Percentiles rank a stretch among this genome's conserved stretches.
Evolutionary conservation across 2,797 vertebrate species (phyloP).

Genomic region (Sebastolobus alascanus): DNA sequence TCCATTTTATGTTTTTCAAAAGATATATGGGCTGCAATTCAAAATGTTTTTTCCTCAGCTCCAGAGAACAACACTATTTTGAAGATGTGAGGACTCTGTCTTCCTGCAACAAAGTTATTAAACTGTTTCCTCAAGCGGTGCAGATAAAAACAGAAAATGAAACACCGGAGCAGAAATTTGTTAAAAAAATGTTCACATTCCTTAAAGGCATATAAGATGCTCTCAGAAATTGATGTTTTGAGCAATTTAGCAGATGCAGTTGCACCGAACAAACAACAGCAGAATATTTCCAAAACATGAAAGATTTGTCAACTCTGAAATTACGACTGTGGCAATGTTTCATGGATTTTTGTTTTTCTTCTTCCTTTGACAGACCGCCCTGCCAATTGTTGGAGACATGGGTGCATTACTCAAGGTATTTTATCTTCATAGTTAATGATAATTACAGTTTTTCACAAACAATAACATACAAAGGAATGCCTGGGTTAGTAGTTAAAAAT

Average conservation of each 20-base stretch:
- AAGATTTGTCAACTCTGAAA: constrained; percentile 24
- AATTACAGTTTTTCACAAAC: constrained; percentile 39
- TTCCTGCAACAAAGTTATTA: constrained; percentile 52
- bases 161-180: constrained; percentile 19
- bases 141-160: constrained; percentile 46
- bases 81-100: constrained; percentile 30
- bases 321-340: constrained; percentile 9
- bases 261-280: constrained; percentile 30
- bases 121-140: constrained; percentile 43
- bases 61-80: constrained; percentile 41
- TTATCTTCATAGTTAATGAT: constrained; percentile 24
- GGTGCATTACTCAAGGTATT: constrained; percentile 93
- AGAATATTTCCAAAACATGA: constrained; percentile 18
- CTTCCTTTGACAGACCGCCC: constrained; percentile 88
- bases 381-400: constrained; percentile 95
- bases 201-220: constrained; percentile 26
- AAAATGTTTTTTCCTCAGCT: constrained; percentile 46
- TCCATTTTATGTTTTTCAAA: constrained; percentile 28
- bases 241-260: constrained; percentile 21
- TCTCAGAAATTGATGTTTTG: constrained; percentile 30
- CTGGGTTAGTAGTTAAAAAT: constrained; percentile 26
- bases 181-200: constrained; percentile 22
- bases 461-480: not conserved
- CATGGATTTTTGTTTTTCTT: constrained; percentile 18
- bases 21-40: constrained; percentile 14